Percentiles rank a stretch among this genome's conserved stretches.
Evolutionary conservation across 2,113 vertebrate species (phyloP).

Genomic region (Vombatus ursinus): DNA sequence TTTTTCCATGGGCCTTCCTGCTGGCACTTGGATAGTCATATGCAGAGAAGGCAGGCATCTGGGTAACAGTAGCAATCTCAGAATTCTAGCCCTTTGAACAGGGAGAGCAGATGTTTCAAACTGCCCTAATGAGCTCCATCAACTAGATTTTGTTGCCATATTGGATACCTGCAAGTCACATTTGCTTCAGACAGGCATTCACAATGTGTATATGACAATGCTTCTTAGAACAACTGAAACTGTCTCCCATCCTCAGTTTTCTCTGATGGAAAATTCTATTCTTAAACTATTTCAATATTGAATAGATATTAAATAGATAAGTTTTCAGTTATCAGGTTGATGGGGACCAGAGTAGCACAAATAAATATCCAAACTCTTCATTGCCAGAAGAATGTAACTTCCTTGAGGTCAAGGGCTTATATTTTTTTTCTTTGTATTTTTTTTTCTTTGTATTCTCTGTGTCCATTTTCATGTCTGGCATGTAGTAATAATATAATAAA

Average conservation of each 20-base stretch:
- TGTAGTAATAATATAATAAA: background rate
- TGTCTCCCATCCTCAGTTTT: background rate
- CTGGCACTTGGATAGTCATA: conserved; percentile 13
- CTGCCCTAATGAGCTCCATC: conserved; percentile 69
- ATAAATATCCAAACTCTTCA: background rate
- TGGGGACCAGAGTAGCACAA: background rate
- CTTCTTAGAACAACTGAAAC: background rate
- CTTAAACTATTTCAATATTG: background rate
- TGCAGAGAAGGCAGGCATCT: too few species aligned
- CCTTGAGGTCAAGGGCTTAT: too few species aligned
- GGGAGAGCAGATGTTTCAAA: conserved; percentile 69
- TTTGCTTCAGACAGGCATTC: conserved; percentile 31
- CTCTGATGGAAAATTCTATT: background rate
- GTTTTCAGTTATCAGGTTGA: background rate
- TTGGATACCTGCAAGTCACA: conserved; percentile 29
- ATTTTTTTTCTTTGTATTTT: too few species aligned
- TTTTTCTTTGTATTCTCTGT: background rate
- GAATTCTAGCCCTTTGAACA: conserved; percentile 46
- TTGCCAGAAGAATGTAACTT: too few species aligned
- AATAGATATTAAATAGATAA: background rate
- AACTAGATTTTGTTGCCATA: conserved; percentile 32
- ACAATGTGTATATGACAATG: background rate
- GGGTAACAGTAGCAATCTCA: conserved; percentile 28
- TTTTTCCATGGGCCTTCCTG: background rate
- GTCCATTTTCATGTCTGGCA: background rate